Conservation (phyloP, 2,113 vertebrate species). For the Danio rerio region GRCz12tu NC_133180.1:38318001-38318500, state of each 20-base stretch:
- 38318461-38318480: background rate
- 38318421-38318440: constrained; percentile 10
- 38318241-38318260: constrained; percentile 10
- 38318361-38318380: constrained; percentile 35
- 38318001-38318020: background rate
- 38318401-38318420: background rate
- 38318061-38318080: background rate
- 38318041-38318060: background rate
- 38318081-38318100: constrained; percentile 3
- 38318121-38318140: constrained; percentile 11
- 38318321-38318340: background rate
- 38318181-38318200: background rate
- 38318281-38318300: constrained; percentile 29
- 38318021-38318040: background rate
- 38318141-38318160: constrained; percentile 14
- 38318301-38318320: constrained; percentile 40
- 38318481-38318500: background rate
- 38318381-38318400: constrained; percentile 20
- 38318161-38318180: background rate
- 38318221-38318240: background rate
- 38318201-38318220: background rate
- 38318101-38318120: constrained; percentile 38
- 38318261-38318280: constrained; percentile 15
- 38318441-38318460: constrained; percentile 12
- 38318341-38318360: constrained; percentile 21